Evolutionary conservation across 1,140 invertebrate genomes (phyloP), one percentile per base, ranked within the genome.

Genomic region (Fopius arisanus): DNA sequence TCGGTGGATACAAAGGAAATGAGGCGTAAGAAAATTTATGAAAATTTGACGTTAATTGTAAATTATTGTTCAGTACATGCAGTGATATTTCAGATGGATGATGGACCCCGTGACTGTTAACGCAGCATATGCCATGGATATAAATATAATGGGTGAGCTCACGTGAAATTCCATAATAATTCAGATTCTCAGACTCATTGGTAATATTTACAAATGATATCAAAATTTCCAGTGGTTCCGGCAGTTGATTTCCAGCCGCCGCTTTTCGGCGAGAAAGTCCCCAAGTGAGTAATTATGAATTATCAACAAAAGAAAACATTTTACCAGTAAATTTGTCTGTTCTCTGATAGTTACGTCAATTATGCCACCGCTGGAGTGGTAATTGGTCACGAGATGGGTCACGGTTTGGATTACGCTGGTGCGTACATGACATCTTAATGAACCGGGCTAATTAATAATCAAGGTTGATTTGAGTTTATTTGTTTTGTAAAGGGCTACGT

Each of bases 351-450:
- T 12, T 59, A 51, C 16, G 41, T 77, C n/a, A 77, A 77, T 63
- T 77, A 77, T 73, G 90, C 89, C 19, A 87, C 86, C 28, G 82
- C 91, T 37, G 91, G 91, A 16, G 84, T 87, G 2, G 81, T 91
- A 6, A 87, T 92, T 16, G 91, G 91, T 2, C 91, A 92, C 71
- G 90, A 92, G 81, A 87, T 92, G 31, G 90, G 90, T 0, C 91
- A 92, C 74, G 89, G 89, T 16, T 91, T 91, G 75, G 91, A 92
- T 70, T 83, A 81, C 62, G 74, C 77, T 62, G 90, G 90, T 79
- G 80, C 77, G 59, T 67, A 43, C 40, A 31, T 31, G 7, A 31
- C 3, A 4, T 31, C 7, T 12, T 43, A 43, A 10, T n/a, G 40
- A 3, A 3, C 4, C 14, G n/a, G 14, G 14, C 3, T 48, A 48